phyloP scores from a whole-genome alignment of 2,113 vertebrate genomes.

The Petroica traversi region DNA sequence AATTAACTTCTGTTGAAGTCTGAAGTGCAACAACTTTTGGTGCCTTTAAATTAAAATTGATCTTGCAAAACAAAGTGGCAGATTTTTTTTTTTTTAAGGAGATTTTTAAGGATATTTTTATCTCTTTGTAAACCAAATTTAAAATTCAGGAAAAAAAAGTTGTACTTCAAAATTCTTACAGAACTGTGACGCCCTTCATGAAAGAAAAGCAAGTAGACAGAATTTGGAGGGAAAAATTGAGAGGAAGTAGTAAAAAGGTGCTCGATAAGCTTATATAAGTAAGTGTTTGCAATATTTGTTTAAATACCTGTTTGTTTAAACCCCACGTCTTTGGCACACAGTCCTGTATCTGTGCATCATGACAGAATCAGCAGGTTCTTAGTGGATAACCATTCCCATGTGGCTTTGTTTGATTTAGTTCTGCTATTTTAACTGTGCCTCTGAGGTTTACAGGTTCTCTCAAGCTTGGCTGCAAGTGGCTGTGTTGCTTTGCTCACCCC shows the following conservation, averaged over 20 bases:
- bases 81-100: too few species aligned
- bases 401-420: not conserved
- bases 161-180: not conserved
- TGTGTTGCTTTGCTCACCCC: not conserved
- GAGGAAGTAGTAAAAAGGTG: not conserved
- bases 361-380: not conserved
- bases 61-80: not conserved
- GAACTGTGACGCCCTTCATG: not conserved
- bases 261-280: not conserved
- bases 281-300: not conserved
- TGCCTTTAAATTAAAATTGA: not conserved
- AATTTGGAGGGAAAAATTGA: not conserved
- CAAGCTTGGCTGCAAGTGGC: not conserved
- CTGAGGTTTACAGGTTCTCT: not conserved
- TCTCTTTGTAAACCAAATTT: not conserved
- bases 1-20: not conserved
- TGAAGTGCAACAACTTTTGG: not conserved
- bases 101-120: not conserved
- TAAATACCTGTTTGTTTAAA: not conserved
- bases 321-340: rapidly evolving
- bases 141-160: not conserved
- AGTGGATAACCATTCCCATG: not conserved
- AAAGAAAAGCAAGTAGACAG: not conserved
- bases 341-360: not conserved
- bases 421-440: not conserved